Evolutionary conservation across 2,888 invertebrate species (phyloP), one percentile per base, ranked within the genome.

Genomic region (Dryomyza anilis): DNA sequence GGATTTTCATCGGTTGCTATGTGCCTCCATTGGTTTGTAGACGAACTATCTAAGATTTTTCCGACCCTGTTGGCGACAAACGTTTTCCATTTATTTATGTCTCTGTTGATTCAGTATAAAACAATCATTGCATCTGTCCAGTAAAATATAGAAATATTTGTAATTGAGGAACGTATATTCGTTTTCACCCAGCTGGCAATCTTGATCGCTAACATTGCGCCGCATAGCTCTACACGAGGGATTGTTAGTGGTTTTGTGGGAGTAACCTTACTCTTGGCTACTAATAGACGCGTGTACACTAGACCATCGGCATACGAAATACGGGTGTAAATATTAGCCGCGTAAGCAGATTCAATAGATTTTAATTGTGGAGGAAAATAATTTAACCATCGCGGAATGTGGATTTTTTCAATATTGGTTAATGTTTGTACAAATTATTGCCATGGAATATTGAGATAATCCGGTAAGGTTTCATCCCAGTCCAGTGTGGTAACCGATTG

Each of bases 141-240:
- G n/a, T n/a, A n/a, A n/a, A n/a, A n/a, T n/a, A n/a, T n/a, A n/a
- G n/a, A n/a, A n/a, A n/a, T n/a, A n/a, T n/a, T n/a, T n/a, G n/a
- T 48, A 27, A 36, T 8, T 12, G 12, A 27, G 23, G 29, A 2
- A 64, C 21, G 1, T 53, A 4, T 1, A 65, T 29, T 12, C 43
- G 46, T n/a, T 53, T 56, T 48, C 12, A 29, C 25, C 45, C 56
- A 55, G 10, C 25, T 16, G 1, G 52, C 46, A 3, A 66, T 21
- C 16, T 63, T 25, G 27, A 50, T 30, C 3, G 30, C 39, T 21
- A 60, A 29, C 4, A 63, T 55, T 29, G 66, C 56, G 19, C 36
- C 64, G 29, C 66, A 67, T 7, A 67, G 30, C 43, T 62, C 60
- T 2, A 58, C 25, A 8, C 57, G 21, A 1, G 64, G 67, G 45